Percentiles rank a stretch among this genome's conserved stretches.
phyloP scores from a whole-genome alignment of 2,797 vertebrate genomes.

The Argentina silus region DNA sequence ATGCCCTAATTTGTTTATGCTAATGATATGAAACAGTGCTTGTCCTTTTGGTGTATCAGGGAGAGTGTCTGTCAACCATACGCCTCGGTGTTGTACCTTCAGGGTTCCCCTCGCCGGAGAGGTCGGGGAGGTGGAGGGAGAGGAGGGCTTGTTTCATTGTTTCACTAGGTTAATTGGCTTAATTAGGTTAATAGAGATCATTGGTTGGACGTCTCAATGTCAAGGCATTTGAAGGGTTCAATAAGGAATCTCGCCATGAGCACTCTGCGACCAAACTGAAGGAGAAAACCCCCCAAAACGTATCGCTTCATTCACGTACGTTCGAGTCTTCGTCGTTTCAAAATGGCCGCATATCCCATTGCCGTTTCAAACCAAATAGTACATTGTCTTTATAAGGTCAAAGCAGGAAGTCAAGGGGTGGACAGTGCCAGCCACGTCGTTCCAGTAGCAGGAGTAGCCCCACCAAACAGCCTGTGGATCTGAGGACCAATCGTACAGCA shows the following conservation, averaged over 20 bases:
- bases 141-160: conserved; percentile 54
- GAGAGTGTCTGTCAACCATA: conserved; percentile 70
- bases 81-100: conserved; percentile 61
- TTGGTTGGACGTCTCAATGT: conserved; percentile 59
- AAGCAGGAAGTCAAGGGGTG: too few relatives aligned
- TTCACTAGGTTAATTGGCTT: conserved; percentile 75
- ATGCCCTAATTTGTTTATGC: conserved; percentile 85
- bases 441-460: too few relatives aligned
- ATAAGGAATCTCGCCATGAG: conserved; percentile 33
- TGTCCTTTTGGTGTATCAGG: conserved; percentile 77
- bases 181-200: conserved; percentile 70
- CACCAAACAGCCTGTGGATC: too few relatives aligned
- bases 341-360: too few relatives aligned
- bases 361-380: too few relatives aligned
- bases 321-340: too few relatives aligned
- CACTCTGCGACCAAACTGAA: conserved; percentile 10
- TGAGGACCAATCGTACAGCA: conserved; percentile 1
- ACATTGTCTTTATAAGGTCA: too few relatives aligned
- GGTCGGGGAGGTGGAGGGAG: conserved; percentile 53
- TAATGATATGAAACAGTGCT: conserved; percentile 83
- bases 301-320: too few relatives aligned
- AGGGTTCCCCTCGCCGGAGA: conserved; percentile 58
- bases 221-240: conserved; percentile 46
- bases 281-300: not conserved
- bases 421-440: too few relatives aligned